Percentiles rank a stretch among this genome's conserved stretches.
phyloP scores from a whole-genome alignment of 2,797 vertebrate species.

The Diplodus puntazzo region DNA sequence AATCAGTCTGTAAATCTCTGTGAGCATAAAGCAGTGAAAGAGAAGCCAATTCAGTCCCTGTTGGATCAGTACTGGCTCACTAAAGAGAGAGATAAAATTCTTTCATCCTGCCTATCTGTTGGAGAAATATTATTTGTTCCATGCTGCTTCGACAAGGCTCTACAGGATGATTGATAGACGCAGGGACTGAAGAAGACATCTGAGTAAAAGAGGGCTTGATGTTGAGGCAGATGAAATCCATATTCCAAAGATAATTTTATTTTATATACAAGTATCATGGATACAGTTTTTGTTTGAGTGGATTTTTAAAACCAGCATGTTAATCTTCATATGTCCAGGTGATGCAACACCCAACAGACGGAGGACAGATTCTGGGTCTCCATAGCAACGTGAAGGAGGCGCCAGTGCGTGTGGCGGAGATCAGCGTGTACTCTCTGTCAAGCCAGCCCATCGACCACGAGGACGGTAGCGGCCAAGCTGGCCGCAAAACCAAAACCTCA shows the following conservation, averaged over 20 bases:
- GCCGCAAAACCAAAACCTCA: slow-evolving; percentile 86
- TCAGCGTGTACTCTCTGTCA: slow-evolving; percentile 87
- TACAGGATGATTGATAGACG: slow-evolving; percentile 40
- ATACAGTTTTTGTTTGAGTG: slow-evolving; percentile 15
- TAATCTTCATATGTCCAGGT: slow-evolving; percentile 76
- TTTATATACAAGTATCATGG: background rate
- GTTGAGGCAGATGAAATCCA: slow-evolving; percentile 12
- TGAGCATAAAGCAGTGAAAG: slow-evolving; percentile 33
- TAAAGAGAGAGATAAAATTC: slow-evolving; percentile 36
- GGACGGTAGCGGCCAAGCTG: slow-evolving; percentile 80
- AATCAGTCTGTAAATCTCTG: slow-evolving; percentile 53
- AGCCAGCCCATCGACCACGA: slow-evolving; percentile 88
- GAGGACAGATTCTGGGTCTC: slow-evolving; percentile 86
- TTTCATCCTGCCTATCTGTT: slow-evolving; percentile 37
- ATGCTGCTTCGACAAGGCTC: slow-evolving; percentile 18
- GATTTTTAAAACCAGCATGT: slow-evolving; percentile 28
- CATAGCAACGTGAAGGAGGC: slow-evolving; percentile 87
- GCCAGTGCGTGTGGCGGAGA: slow-evolving; percentile 85
- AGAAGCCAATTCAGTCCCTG: slow-evolving; percentile 41
- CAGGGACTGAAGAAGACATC: slow-evolving; percentile 34
- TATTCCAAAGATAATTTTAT: background rate
- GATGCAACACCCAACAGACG: slow-evolving; percentile 88
- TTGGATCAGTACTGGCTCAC: slow-evolving; percentile 40
- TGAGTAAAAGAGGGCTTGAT: slow-evolving; percentile 5
- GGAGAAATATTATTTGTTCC: slow-evolving; percentile 41